Conservation (phyloP, 2,113 vertebrate genomes). For the Periophthalmodon schlosseri region DNA sequence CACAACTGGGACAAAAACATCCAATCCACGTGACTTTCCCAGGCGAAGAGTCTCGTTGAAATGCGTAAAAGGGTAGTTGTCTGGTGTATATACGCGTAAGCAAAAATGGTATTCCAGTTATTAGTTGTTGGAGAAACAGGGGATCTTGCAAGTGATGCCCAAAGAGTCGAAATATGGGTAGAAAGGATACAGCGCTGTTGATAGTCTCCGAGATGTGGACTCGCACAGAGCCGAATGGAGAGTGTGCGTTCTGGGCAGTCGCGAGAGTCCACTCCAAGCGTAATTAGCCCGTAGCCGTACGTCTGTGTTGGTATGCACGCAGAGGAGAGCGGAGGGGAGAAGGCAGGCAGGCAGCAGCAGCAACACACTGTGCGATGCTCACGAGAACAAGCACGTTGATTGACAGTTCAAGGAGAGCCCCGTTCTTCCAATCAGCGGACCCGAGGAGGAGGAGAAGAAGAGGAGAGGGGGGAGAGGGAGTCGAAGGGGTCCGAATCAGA, state of each 20-base stretch:
- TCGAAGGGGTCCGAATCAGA: conserved; percentile 59
- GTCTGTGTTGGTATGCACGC: conserved; percentile 67
- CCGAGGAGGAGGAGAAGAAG: conserved; percentile 40
- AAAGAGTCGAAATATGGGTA: conserved; percentile 2
- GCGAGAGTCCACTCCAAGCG: conserved; percentile 31
- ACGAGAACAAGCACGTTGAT: conserved; percentile 59
- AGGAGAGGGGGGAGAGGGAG: conserved; percentile 55
- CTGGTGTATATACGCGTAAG: conserved; percentile 25
- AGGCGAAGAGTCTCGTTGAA: conserved; percentile 47
- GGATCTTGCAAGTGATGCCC: conserved; percentile 15
- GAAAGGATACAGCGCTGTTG: conserved; percentile 20
- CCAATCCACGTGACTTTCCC: conserved; percentile 63
- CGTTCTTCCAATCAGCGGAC: conserved; percentile 65
- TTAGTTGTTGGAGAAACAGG: conserved; percentile 35
- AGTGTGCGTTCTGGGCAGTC: conserved; percentile 46
- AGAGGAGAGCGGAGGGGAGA: neutral
- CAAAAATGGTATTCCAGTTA: conserved; percentile 52
- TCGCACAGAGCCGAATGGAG: conserved; percentile 26
- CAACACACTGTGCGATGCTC: conserved; percentile 62
- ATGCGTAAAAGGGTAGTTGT: conserved; percentile 29
- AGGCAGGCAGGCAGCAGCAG: conserved; percentile 23
- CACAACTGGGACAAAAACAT: conserved; percentile 44
- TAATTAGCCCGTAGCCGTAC: conserved; percentile 45
- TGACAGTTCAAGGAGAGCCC: conserved; percentile 71
- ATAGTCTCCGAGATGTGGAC: conserved; percentile 18